Percentiles rank a stretch among this genome's conserved stretches.
phyloP scores from a whole-genome alignment of 2,113 vertebrate species.

The Paralichthys olivaceus region DNA sequence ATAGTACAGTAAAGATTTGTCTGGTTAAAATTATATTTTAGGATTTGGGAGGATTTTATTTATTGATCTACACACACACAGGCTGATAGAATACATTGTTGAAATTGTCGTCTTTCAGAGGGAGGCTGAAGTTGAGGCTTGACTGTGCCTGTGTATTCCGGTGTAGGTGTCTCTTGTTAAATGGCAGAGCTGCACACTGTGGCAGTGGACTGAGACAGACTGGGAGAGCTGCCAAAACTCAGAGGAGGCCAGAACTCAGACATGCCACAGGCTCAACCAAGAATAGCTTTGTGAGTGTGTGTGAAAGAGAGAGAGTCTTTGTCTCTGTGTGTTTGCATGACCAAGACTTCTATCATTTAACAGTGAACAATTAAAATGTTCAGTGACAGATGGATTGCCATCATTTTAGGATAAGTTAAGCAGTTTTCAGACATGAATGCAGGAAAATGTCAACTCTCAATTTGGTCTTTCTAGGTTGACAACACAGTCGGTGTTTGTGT shows the following conservation, averaged over 20 bases:
- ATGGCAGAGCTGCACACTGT: slow-evolving; percentile 60
- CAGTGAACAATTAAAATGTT: slow-evolving; percentile 51
- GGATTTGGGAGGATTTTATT: slow-evolving; percentile 26
- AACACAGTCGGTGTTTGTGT: too few relatives aligned
- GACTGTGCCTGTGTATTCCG: slow-evolving; percentile 48
- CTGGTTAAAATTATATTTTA: slow-evolving; percentile 33
- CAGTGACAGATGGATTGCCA: slow-evolving; percentile 16
- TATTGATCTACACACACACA: slow-evolving; percentile 12
- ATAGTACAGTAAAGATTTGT: slow-evolving; percentile 8
- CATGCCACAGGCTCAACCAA: slow-evolving; percentile 62
- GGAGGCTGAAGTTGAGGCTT: slow-evolving; percentile 47
- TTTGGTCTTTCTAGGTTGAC: too few relatives aligned
- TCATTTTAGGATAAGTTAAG: slow-evolving; percentile 4
- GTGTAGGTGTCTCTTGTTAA: slow-evolving; percentile 71
- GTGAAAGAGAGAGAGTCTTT: slow-evolving; percentile 19
- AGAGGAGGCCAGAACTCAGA: slow-evolving; percentile 62
- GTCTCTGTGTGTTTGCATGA: slow-evolving; percentile 29
- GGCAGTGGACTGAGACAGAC: slow-evolving; percentile 63
- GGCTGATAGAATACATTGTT: slow-evolving; percentile 20
- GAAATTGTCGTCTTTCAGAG: slow-evolving; percentile 44
- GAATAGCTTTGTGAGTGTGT: slow-evolving; percentile 53
- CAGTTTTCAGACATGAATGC: too few relatives aligned
- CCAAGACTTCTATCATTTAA: slow-evolving; percentile 36
- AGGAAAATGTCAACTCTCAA: too few relatives aligned
- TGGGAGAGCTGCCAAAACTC: slow-evolving; percentile 68